Evolutionary conservation across 2,113 vertebrate genomes (phyloP).

Genomic region (Gymnarchus niloticus): DNA sequence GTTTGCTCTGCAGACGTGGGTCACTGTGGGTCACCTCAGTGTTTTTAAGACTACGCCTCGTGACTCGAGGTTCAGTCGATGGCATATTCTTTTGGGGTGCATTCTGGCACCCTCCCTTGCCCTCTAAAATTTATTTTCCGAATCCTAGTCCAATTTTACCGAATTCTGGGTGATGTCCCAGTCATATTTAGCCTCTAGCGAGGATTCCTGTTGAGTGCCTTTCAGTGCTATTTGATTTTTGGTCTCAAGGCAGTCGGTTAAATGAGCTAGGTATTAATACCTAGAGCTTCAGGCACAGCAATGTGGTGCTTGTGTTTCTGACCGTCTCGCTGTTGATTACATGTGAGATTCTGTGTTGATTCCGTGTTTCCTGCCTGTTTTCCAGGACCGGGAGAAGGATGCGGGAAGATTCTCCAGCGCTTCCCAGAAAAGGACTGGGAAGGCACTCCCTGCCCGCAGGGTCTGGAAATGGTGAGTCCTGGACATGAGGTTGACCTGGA

Average conservation of each 20-base stretch:
- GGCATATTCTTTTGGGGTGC: neutral
- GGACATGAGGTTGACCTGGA: neutral
- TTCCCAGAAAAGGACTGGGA: slow-evolving; percentile 95
- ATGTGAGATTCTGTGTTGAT: slow-evolving; percentile 13
- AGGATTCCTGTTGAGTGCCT: neutral
- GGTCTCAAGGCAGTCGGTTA: neutral
- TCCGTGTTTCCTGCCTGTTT: slow-evolving; percentile 30
- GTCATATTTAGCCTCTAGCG: neutral
- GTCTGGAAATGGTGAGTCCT: slow-evolving; percentile 87
- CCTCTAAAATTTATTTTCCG: neutral
- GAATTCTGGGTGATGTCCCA: neutral
- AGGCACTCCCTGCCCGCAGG: slow-evolving; percentile 92
- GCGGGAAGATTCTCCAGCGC: slow-evolving; percentile 94
- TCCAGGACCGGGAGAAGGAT: slow-evolving; percentile 81
- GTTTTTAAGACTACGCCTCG: neutral
- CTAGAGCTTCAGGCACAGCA: neutral
- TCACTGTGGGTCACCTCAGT: neutral
- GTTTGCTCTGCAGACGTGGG: neutral
- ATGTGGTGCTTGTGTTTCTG: neutral
- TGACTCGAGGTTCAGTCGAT: neutral
- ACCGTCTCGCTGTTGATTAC: neutral
- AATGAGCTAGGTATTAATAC: neutral
- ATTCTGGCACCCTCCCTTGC: neutral
- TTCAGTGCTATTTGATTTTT: neutral
- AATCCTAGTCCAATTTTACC: neutral